These are phyloP conservation scores for Mythimna vitellina DNA, from an alignment of 2,888 invertebrate species.

Conservation along the genomic window DNA sequence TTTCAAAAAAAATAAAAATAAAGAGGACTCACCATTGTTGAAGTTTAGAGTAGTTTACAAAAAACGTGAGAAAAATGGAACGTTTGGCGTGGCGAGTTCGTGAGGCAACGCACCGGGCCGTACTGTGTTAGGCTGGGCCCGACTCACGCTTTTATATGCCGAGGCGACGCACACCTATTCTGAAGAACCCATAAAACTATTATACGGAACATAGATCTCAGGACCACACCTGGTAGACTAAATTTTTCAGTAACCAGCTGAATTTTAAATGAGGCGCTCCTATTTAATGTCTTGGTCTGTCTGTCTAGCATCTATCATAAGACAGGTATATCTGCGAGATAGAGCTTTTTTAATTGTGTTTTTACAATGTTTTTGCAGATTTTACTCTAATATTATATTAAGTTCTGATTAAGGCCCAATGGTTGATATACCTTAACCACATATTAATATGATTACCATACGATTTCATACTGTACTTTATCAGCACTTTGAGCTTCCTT, in stretches of 20 bases:
- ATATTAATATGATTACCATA: no score
- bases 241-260: slow-evolving; percentile 9
- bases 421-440: no score
- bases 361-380: no score
- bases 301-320: not conserved
- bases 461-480: no score
- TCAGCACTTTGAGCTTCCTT: no score
- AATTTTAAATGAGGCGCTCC: slow-evolving; percentile 11
- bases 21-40: slow-evolving; percentile 61
- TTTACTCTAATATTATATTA: no score
- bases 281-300: not conserved
- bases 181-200: slow-evolving; percentile 62
- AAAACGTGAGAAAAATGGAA: slow-evolving; percentile 42
- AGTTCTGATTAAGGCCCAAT: no score
- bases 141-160: slow-evolving; percentile 71
- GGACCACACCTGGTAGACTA: slow-evolving; percentile 40
- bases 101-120: slow-evolving; percentile 88
- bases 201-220: slow-evolving; percentile 39
- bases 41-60: slow-evolving; percentile 38
- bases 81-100: slow-evolving; percentile 82
- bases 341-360: not conserved
- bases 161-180: slow-evolving; percentile 72
- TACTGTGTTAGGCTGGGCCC: slow-evolving; percentile 74
- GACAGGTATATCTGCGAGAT: no score
- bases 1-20: not conserved